A percentile compares a stretch with the other conserved stretches of the same genome.
These are phyloP conservation scores for Etheostoma nigrum DNA, from an alignment of 2,797 vertebrate species.

Conservation along the genomic window DNA sequence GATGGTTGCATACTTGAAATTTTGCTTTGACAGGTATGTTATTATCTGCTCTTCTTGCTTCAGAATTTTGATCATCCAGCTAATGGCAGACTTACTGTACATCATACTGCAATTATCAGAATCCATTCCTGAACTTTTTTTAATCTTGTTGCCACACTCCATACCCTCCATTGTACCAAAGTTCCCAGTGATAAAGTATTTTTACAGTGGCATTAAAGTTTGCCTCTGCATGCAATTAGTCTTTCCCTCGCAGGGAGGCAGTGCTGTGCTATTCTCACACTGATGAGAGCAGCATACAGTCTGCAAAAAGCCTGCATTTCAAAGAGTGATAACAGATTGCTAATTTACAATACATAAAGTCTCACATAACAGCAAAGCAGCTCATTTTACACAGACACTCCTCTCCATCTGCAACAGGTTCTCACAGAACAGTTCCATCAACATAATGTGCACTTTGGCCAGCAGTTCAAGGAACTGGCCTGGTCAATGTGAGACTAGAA, in stretches of 20 bases:
- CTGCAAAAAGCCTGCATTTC: constrained; percentile 35
- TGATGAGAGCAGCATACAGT: constrained; percentile 23
- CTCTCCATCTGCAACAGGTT: constrained; percentile 57
- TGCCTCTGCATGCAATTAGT: constrained; percentile 67
- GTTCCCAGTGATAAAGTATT: not conserved
- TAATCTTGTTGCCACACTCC: not conserved
- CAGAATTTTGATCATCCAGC: not conserved
- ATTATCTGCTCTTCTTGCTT: not conserved
- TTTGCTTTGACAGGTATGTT: not conserved
- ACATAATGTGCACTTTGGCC: constrained; percentile 25
- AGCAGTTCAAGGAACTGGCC: constrained; percentile 11
- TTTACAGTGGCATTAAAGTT: constrained; percentile 18
- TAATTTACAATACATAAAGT: constrained; percentile 48
- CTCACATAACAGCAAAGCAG: constrained; percentile 40
- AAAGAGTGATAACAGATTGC: constrained; percentile 52
- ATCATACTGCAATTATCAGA: constrained; percentile 5
- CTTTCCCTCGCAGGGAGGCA: constrained; percentile 82
- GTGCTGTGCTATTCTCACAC: constrained; percentile 75
- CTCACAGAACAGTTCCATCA: constrained; percentile 2
- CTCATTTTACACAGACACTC: constrained; percentile 44
- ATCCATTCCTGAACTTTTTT: constrained; percentile 2
- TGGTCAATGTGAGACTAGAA: not conserved
- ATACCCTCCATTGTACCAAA: constrained; percentile 5
- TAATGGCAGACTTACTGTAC: not conserved
- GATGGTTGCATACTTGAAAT: not conserved